These are phyloP conservation scores for Drosophila setifemur DNA, from an alignment of 1,140 invertebrate genomes.

Conservation along the genomic window DNA sequence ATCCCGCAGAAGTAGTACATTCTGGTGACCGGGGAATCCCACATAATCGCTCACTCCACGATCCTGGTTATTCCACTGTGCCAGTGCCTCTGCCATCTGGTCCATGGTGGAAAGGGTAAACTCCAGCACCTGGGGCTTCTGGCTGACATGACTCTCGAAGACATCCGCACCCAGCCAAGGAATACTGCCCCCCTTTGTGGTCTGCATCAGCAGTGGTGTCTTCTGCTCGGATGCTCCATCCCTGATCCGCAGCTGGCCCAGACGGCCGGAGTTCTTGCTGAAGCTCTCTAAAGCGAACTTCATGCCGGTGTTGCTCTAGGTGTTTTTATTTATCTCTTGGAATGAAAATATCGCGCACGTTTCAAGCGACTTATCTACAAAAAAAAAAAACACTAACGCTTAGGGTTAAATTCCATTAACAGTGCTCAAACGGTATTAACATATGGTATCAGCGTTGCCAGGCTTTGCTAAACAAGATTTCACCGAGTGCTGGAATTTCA, in stretches of 20 bases:
- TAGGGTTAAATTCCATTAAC: not conserved
- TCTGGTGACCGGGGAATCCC: constrained; percentile 85
- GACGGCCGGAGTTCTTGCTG: constrained; percentile 83
- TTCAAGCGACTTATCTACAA: constrained; percentile 19
- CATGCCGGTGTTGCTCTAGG: constrained; percentile 82
- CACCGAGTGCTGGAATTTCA: no score
- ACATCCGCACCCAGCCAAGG: constrained; percentile 87
- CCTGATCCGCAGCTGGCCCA: constrained; percentile 83
- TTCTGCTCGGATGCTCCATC: constrained; percentile 39
- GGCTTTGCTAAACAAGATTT: no score
- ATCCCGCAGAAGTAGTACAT: constrained; percentile 87
- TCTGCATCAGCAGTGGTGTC: constrained; percentile 66
- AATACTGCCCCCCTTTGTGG: constrained; percentile 85
- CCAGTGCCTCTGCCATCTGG: constrained; percentile 84
- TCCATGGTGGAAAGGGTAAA: constrained; percentile 85
- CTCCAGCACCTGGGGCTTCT: constrained; percentile 84
- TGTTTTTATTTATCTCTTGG: constrained; percentile 1
- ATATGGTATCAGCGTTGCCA: no score
- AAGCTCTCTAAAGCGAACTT: constrained; percentile 84
- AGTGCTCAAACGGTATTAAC: no score
- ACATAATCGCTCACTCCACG: constrained; percentile 84
- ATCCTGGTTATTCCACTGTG: constrained; percentile 79
- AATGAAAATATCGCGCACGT: constrained; percentile 26
- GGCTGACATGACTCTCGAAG: constrained; percentile 84
- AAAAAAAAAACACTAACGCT: not conserved